Percentiles rank a stretch among this genome's conserved stretches.
Conservation (phyloP, 2,888 invertebrate genomes). For the Rotaria socialis region DNA sequence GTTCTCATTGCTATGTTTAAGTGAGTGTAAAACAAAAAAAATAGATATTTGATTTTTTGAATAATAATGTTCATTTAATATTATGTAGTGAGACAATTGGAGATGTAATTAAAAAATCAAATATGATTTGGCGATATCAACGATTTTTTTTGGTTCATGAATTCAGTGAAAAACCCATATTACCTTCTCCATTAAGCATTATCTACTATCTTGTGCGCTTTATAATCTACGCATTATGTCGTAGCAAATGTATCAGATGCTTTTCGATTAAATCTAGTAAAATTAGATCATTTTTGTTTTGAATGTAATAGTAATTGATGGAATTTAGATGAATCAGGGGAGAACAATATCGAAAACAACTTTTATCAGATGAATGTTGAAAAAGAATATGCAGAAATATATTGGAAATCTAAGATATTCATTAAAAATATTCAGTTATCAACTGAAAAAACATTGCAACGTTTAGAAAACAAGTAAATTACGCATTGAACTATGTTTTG, state of each 20-base stretch:
- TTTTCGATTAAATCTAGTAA: neutral
- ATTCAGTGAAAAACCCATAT: neutral
- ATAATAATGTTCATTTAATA: neutral
- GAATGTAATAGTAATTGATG: too few species aligned
- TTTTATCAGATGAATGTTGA: neutral
- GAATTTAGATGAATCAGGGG: neutral
- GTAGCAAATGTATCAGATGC: neutral
- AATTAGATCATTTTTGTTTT: neutral
- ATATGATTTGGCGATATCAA: neutral
- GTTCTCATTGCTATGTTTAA: conserved; percentile 13
- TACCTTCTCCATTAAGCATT: neutral
- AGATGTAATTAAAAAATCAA: neutral
- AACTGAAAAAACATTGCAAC: too few species aligned
- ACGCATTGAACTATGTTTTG: too few species aligned
- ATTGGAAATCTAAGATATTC: neutral
- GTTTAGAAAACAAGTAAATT: too few species aligned
- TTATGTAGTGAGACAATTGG: neutral
- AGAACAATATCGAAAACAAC: neutral
- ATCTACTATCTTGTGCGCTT: too few species aligned
- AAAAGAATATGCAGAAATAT: neutral
- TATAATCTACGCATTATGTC: neutral
- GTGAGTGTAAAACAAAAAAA: neutral
- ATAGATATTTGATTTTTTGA: too few species aligned
- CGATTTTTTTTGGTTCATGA: neutral
- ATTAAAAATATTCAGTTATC: too few species aligned